Percentiles rank a stretch among this genome's conserved stretches.
Evolutionary conservation across 2,113 vertebrate species (phyloP).

Genomic region (Chelonoidis abingdonii): DNA sequence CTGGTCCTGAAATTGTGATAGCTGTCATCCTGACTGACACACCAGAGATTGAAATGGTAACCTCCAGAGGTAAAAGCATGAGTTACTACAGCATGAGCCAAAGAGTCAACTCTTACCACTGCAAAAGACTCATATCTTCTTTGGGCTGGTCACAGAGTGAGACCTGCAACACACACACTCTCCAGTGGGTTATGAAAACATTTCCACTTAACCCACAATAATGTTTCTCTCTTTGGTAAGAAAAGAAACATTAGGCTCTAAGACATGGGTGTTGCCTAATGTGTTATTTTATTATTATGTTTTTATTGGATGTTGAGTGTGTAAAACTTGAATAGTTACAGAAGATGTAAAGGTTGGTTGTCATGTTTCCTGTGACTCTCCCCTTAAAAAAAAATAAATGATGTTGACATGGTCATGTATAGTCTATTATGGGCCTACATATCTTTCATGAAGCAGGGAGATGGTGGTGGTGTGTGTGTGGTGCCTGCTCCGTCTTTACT

Average conservation of each 20-base stretch:
- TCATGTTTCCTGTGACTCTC: background rate
- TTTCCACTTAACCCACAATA: background rate
- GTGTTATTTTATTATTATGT: background rate
- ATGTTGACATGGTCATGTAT: background rate
- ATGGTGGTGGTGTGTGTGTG: fast-evolving
- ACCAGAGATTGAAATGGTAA: background rate
- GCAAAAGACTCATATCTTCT: background rate
- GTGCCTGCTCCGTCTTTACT: background rate
- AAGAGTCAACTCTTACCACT: background rate
- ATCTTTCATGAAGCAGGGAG: background rate
- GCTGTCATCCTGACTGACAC: background rate
- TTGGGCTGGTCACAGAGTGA: background rate
- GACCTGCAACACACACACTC: background rate
- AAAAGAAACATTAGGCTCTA: background rate
- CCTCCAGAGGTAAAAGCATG: background rate
- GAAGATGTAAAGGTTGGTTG: background rate
- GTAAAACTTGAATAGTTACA: background rate
- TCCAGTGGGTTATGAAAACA: background rate
- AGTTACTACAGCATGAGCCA: background rate
- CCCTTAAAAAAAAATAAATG: background rate
- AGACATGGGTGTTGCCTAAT: background rate
- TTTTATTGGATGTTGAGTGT: background rate
- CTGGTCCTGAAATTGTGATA: background rate
- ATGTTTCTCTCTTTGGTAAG: background rate
- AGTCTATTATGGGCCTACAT: background rate